Evolutionary conservation across 2,797 vertebrate species (phyloP).

Genomic region (Amblyopsis hoosieri): DNA sequence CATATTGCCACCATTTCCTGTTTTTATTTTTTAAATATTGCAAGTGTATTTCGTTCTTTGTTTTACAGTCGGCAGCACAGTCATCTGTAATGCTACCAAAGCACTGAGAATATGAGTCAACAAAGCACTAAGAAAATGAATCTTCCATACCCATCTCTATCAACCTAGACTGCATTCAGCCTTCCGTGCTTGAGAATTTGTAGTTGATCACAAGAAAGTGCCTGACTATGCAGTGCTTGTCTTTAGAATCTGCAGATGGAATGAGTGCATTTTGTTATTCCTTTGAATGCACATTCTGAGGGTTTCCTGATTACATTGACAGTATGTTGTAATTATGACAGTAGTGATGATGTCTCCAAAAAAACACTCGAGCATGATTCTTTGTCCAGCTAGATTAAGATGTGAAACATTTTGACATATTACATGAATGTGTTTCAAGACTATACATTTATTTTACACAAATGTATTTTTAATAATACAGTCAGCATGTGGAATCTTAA

Average conservation of each 20-base stretch:
- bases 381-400: neutral
- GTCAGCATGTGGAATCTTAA: neutral
- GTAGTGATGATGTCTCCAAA: no score
- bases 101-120: slow-evolving; percentile 69
- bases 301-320: slow-evolving; percentile 3
- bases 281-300: neutral
- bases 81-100: slow-evolving; percentile 89
- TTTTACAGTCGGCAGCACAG: slow-evolving; percentile 83
- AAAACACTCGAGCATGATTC: neutral
- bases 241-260: slow-evolving; percentile 23
- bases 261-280: neutral
- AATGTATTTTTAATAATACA: slow-evolving; percentile 24
- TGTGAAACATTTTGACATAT: slow-evolving; percentile 5
- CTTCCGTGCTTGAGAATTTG: slow-evolving; percentile 27
- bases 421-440: slow-evolving; percentile 9
- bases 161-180: slow-evolving; percentile 24
- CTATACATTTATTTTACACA: slow-evolving; percentile 21
- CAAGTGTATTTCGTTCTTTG: slow-evolving; percentile 18
- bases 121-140: slow-evolving; percentile 7
- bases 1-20: neutral
- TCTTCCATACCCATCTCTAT: slow-evolving; percentile 1
- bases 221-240: slow-evolving; percentile 55
- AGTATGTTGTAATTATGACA: no score
- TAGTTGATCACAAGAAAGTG: slow-evolving; percentile 63
- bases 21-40: neutral